Base-by-base conservation (phyloP, 2,888 invertebrate species). In the Euclidia mi region DNA sequence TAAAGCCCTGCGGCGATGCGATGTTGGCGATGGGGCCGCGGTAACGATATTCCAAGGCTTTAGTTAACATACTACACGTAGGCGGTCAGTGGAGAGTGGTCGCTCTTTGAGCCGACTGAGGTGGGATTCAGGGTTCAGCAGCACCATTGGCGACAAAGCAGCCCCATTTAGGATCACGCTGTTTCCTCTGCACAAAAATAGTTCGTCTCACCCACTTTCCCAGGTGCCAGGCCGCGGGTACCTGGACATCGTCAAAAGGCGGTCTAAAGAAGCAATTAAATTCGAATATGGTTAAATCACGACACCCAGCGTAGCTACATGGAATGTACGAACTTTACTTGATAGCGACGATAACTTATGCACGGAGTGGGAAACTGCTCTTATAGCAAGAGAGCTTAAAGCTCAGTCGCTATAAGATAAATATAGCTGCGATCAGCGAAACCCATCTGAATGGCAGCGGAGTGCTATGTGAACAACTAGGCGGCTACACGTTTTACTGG, bases 131-230 rank as follows among this genome's bases (percentile, higher is more conserved):
- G 31, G 31, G 31, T 32, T 32, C 31, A 11, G 38, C 43, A 46
- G 50, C 46, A 49, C 41, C 6, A 41, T 31, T 41, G 31, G 20
- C 32, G 44, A 53, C 42, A 37, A 41, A 40, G 32, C 40, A 46
- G 32, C 56, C 64, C 50, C 56, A 49, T 59, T 64, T 50, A 65
- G 52, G 52, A 56, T 18, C 56, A 43, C 58, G 56, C 56, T 56
- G 58, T 56, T 49, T 64, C 52, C 55, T 51, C 44, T 32, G 31
- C 31, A 47, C 31, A 32, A 32, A 32, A 1, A 32, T 32, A 32
- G 31, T 32, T 11, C 11, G 31, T 35, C 15, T 35, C 35, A 14
- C 3, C 6, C 15, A 6, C 15, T 10, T 15, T 15, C n/a, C 35
- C 15, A 15, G 35, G 15, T 14, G 35, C 10, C 35, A 14, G 15